Conservation (phyloP, 2,797 vertebrate species). For the Lates japonicus region DNA sequence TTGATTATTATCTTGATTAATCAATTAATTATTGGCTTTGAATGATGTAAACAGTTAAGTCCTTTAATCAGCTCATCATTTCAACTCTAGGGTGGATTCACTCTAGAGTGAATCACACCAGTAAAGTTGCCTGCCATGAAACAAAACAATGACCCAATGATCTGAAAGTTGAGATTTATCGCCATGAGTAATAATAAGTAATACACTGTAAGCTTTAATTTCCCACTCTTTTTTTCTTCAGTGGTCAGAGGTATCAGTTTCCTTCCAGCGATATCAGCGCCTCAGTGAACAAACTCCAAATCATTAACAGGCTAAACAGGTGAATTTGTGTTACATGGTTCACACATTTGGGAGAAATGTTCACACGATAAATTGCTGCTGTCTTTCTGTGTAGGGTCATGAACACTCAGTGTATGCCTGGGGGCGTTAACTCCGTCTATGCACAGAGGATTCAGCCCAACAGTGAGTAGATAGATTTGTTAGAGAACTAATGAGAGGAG, state of each 20-base stretch:
- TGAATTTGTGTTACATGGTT: slow-evolving; percentile 1
- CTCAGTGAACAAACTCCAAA: neutral
- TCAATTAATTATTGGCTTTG: neutral
- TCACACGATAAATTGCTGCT: slow-evolving; percentile 21
- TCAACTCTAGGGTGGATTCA: neutral
- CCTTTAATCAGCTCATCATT: neutral
- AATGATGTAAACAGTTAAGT: neutral
- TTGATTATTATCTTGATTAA: too few species aligned
- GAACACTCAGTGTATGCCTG: slow-evolving; percentile 14
- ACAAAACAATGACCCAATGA: neutral
- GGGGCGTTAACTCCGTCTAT: slow-evolving; percentile 5
- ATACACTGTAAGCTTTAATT: neutral
- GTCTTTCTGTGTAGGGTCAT: slow-evolving; percentile 9
- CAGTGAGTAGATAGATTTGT: slow-evolving; percentile 49
- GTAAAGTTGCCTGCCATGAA: neutral
- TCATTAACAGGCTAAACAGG: neutral
- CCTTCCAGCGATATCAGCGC: neutral
- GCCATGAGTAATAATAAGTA: neutral
- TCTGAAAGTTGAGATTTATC: neutral
- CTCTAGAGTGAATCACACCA: too few species aligned
- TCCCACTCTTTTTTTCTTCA: neutral
- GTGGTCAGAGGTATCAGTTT: neutral
- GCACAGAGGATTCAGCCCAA: slow-evolving; percentile 23
- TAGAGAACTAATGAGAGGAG: slow-evolving; percentile 53
- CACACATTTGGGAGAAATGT: neutral